Evolutionary conservation across 2,113 vertebrate genomes (phyloP).

Genomic region (Sylvilagus bachmani): DNA sequence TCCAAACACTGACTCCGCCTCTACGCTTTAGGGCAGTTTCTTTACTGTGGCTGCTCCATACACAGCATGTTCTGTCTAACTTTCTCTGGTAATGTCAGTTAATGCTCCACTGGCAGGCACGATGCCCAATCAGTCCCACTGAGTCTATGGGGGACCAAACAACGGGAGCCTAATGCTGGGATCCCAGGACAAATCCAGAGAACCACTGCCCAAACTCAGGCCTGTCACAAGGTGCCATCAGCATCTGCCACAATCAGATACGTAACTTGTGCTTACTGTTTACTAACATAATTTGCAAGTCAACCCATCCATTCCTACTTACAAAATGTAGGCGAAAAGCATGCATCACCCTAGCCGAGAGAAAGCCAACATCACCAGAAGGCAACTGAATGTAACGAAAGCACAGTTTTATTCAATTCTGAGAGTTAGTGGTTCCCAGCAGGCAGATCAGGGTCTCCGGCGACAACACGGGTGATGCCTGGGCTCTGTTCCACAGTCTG

Average conservation of each 20-base stretch:
- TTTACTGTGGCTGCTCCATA: background rate
- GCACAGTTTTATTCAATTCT: background rate
- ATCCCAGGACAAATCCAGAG: background rate
- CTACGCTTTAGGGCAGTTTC: background rate
- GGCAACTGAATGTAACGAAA: background rate
- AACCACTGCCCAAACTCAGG: rapidly evolving
- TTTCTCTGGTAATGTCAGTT: background rate
- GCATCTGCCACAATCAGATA: rapidly evolving
- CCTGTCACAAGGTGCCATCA: rapidly evolving
- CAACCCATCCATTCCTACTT: background rate
- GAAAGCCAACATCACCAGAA: background rate
- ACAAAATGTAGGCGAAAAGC: background rate
- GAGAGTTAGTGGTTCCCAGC: background rate
- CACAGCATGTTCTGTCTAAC: background rate
- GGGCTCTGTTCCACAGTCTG: background rate
- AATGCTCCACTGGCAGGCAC: background rate
- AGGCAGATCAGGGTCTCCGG: rapidly evolving
- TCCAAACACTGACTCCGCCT: background rate
- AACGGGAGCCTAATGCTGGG: too few relatives aligned
- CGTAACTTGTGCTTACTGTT: too few relatives aligned
- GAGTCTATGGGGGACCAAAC: background rate
- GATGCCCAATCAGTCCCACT: background rate
- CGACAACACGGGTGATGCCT: background rate
- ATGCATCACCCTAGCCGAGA: background rate
- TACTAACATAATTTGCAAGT: background rate